A percentile compares a stretch with the other conserved stretches of the same genome.
Evolutionary conservation across 2,797 vertebrate genomes (phyloP).

Genomic region (Psittacula echo): DNA sequence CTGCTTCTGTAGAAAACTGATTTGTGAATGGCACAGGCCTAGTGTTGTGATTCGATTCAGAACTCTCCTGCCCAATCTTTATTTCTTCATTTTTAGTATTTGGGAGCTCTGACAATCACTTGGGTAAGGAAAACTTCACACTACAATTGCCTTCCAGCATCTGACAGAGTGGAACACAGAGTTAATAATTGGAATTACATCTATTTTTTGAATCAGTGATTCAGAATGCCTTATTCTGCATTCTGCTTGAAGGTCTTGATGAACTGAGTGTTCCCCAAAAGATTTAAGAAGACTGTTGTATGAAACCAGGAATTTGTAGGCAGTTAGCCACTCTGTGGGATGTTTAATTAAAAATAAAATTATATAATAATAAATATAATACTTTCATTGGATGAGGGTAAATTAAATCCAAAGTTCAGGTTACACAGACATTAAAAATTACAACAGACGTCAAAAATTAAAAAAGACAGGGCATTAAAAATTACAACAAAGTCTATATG

Average conservation of each 20-base stretch:
- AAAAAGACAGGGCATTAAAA: background rate
- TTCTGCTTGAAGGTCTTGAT: background rate
- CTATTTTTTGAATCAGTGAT: background rate
- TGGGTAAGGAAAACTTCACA: background rate
- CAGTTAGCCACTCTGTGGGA: background rate
- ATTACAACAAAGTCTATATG: background rate
- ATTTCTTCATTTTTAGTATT: background rate
- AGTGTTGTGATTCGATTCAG: background rate
- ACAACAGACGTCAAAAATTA: background rate
- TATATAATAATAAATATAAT: background rate
- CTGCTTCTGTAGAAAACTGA: background rate
- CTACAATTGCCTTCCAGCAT: background rate
- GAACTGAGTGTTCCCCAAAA: background rate
- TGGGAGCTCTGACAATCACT: background rate
- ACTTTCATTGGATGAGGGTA: accelerated
- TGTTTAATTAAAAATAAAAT: background rate
- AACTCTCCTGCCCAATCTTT: background rate
- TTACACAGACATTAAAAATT: background rate
- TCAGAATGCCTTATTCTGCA: background rate
- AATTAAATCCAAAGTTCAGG: background rate
- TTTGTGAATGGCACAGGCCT: background rate
- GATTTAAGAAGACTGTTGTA: background rate
- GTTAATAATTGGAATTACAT: background rate
- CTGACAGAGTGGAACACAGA: background rate
- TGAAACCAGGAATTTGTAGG: background rate